phyloP scores from a whole-genome alignment of 2,113 vertebrate genomes.

The Ailurus styani region DNA sequence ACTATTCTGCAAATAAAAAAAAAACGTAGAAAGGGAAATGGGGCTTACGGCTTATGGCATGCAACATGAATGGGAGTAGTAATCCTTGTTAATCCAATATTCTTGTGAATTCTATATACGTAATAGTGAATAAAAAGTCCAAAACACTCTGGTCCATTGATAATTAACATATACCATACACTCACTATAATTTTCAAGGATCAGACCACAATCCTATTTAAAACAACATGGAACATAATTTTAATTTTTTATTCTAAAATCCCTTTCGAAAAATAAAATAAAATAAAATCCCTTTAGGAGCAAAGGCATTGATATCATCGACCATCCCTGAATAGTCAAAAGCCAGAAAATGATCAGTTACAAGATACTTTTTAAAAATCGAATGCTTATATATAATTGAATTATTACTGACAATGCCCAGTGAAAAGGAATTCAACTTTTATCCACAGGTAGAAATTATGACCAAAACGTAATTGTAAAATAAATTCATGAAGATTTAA shows the following conservation, averaged over 20 bases:
- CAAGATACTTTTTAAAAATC: neutral
- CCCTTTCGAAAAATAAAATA: too few relatives aligned
- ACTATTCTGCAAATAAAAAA: slow-evolving; percentile 9
- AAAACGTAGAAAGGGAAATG: neutral
- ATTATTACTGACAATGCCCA: neutral
- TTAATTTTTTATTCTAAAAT: slow-evolving; percentile 37
- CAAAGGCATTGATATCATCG: neutral
- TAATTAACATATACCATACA: neutral
- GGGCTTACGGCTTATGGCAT: neutral
- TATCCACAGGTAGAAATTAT: neutral
- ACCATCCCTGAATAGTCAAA: neutral
- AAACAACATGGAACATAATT: neutral
- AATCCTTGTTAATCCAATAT: neutral
- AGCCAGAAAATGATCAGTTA: neutral
- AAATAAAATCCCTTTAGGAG: slow-evolving; percentile 9
- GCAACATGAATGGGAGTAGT: neutral
- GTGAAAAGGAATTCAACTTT: neutral
- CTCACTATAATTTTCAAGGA: neutral
- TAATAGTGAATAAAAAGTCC: neutral
- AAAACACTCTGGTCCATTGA: neutral
- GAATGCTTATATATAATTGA: neutral
- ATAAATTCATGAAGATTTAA: slow-evolving; percentile 12
- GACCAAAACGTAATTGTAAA: slow-evolving; percentile 9
- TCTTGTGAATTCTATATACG: neutral
- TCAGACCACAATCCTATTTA: neutral